phyloP scores from a whole-genome alignment of 2,113 vertebrate species.

The Geothlypis trichas region DNA sequence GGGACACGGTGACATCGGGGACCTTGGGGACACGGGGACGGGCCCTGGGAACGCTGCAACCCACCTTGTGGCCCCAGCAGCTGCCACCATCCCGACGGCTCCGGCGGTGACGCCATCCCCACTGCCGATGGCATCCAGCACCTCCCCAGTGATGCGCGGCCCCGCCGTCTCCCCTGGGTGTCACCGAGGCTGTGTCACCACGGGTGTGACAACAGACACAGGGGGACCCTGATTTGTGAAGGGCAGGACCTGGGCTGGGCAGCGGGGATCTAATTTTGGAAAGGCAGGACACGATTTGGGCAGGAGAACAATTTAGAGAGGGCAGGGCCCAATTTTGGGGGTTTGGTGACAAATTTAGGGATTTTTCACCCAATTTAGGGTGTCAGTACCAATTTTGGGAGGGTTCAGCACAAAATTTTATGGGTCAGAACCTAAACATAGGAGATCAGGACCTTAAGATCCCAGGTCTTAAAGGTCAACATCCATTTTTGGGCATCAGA shows the following conservation, averaged over 20 bases:
- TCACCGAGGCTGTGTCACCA: neutral
- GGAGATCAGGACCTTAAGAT: neutral
- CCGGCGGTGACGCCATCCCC: neutral
- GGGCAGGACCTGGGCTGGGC: neutral
- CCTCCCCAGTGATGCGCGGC: neutral
- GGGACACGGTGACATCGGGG: neutral
- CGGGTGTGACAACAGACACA: neutral
- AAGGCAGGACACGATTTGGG: rapidly evolving
- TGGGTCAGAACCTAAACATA: neutral
- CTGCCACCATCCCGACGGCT: neutral
- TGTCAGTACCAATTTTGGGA: too few relatives aligned
- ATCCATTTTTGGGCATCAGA: neutral
- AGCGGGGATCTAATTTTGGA: neutral
- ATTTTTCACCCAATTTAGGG: neutral
- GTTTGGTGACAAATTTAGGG: neutral
- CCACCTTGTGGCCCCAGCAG: neutral
- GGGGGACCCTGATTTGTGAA: too few relatives aligned
- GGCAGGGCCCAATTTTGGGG: neutral
- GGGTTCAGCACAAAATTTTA: neutral
- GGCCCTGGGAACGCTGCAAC: rapidly evolving
- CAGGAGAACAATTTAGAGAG: neutral
- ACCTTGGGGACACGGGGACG: rapidly evolving
- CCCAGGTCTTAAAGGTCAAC: neutral
- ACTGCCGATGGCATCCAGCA: neutral
- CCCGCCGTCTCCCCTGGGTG: neutral